Conservation (phyloP, 2,113 vertebrate species). For the Meleagris gallopavo region DNA sequence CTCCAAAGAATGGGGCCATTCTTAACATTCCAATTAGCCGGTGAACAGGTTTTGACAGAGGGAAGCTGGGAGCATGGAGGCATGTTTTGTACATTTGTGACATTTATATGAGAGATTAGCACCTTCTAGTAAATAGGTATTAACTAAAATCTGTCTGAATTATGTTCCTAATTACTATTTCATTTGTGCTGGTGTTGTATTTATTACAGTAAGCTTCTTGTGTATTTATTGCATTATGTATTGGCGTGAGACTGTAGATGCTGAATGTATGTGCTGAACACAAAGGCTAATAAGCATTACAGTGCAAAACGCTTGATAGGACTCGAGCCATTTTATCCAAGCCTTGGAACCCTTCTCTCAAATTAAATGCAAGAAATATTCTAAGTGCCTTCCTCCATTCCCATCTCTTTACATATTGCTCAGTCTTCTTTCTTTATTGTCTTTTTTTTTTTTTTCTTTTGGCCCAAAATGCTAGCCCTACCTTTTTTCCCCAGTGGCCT, state of each 20-base stretch:
- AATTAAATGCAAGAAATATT: neutral
- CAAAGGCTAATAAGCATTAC: neutral
- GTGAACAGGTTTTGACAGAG: neutral
- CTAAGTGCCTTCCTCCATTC: neutral
- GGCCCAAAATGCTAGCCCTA: neutral
- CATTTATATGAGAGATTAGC: constrained; percentile 49
- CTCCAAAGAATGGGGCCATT: neutral
- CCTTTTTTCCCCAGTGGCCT: neutral
- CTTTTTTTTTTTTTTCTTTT: neutral
- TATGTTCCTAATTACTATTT: constrained; percentile 64
- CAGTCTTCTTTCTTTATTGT: neutral
- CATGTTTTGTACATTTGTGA: neutral
- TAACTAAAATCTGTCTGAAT: constrained; percentile 65
- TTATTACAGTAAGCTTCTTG: constrained; percentile 36
- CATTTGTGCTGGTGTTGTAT: constrained; percentile 27
- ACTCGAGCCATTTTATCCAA: neutral
- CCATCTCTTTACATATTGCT: neutral
- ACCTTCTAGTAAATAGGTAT: constrained; percentile 59
- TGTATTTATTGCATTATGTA: constrained; percentile 33
- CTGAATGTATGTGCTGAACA: neutral
- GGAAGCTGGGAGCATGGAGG: neutral
- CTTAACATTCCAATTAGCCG: constrained; percentile 8
- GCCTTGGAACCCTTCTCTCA: neutral
- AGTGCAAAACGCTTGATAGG: neutral
- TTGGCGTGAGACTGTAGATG: neutral